Evolutionary conservation across 2,113 vertebrate genomes (phyloP).

Genomic region (Nothobranchius furzeri): DNA sequence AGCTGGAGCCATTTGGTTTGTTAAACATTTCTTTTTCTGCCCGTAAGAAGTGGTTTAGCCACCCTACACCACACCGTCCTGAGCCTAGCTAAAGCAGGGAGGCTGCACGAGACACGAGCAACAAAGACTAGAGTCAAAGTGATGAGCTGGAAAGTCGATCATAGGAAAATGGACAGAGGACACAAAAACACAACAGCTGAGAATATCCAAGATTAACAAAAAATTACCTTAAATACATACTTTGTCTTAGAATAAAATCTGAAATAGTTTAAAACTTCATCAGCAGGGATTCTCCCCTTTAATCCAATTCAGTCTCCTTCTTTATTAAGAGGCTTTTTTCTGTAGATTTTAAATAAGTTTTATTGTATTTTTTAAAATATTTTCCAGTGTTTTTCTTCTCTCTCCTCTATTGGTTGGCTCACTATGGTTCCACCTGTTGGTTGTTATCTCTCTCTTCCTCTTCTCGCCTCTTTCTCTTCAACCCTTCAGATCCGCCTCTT

Average conservation of each 20-base stretch:
- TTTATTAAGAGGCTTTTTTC: constrained; percentile 66
- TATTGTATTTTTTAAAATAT: constrained; percentile 57
- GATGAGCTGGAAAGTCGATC: constrained; percentile 72
- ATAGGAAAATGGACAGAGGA: constrained; percentile 75
- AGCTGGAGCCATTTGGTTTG: constrained; percentile 43
- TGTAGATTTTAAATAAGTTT: constrained; percentile 57
- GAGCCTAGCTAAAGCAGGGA: constrained; percentile 57
- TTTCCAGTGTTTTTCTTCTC: constrained; percentile 64
- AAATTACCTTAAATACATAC: constrained; percentile 80
- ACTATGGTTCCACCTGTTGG: constrained; percentile 53
- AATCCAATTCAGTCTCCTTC: constrained; percentile 66
- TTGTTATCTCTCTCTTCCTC: constrained; percentile 55
- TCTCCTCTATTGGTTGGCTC: constrained; percentile 67
- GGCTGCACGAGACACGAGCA: constrained; percentile 61
- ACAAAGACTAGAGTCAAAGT: constrained; percentile 66
- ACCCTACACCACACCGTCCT: constrained; percentile 65
- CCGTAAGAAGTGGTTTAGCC: constrained; percentile 62
- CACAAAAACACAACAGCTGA: constrained; percentile 74
- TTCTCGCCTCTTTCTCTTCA: constrained; percentile 49
- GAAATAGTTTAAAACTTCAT: constrained; percentile 73
- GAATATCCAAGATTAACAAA: constrained; percentile 82
- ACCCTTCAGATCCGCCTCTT: constrained; percentile 61
- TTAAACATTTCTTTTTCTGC: constrained; percentile 35
- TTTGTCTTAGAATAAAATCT: constrained; percentile 80
- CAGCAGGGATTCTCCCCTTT: constrained; percentile 52